phyloP scores from a whole-genome alignment of 2,797 vertebrate genomes.

The Betta splendens region DNA sequence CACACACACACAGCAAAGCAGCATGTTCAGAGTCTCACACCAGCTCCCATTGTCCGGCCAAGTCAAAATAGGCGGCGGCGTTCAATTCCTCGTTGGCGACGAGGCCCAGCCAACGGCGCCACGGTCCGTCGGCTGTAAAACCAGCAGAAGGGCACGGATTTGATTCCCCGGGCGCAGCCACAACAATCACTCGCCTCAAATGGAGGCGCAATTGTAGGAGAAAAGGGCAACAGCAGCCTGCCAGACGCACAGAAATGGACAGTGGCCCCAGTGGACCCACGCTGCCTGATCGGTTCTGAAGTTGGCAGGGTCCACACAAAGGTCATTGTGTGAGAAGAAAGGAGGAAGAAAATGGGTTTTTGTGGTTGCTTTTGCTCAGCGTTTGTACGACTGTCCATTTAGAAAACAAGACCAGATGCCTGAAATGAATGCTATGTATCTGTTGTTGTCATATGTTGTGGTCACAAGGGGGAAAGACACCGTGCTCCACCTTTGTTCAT shows the following conservation, averaged over 20 bases:
- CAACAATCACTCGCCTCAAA: slow-evolving; percentile 70
- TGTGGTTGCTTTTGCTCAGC: slow-evolving; percentile 6
- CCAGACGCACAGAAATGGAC: slow-evolving; percentile 42
- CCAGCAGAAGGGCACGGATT: slow-evolving; percentile 58
- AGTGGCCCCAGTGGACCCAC: slow-evolving; percentile 47
- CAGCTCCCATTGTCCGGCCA: neutral
- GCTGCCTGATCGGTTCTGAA: slow-evolving; percentile 51
- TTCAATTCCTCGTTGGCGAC: slow-evolving; percentile 37
- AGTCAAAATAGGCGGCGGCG: slow-evolving; percentile 22
- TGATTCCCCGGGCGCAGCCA: slow-evolving; percentile 53
- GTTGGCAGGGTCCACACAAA: slow-evolving; percentile 54
- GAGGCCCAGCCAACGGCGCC: slow-evolving; percentile 27
- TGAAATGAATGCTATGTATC: too few relatives aligned
- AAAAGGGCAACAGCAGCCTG: slow-evolving; percentile 67
- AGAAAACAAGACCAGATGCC: neutral
- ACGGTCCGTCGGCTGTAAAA: slow-evolving; percentile 62
- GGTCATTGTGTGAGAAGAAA: slow-evolving; percentile 49
- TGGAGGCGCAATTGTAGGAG: slow-evolving; percentile 59
- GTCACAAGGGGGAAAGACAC: neutral
- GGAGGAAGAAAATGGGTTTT: slow-evolving; percentile 33
- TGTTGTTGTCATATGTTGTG: neutral
- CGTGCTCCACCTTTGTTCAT: neutral
- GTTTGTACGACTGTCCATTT: slow-evolving; percentile 11
- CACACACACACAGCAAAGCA: slow-evolving; percentile 21
- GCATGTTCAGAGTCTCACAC: neutral